Base-by-base conservation (phyloP, 2,113 vertebrate species). In the Mirza zaza region DNA sequence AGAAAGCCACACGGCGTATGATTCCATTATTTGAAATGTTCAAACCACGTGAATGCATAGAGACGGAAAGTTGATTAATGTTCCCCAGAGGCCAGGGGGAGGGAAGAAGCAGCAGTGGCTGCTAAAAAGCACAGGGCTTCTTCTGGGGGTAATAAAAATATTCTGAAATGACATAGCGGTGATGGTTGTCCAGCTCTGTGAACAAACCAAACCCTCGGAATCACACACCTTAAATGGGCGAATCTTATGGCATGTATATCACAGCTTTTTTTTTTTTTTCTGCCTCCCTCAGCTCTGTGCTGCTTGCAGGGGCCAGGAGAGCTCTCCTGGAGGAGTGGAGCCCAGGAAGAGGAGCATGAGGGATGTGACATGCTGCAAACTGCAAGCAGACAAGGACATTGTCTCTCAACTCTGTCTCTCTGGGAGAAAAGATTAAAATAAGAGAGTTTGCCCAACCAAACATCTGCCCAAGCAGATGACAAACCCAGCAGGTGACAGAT, bases 261-360 rank as follows among this genome's bases (percentile, higher is more conserved):
- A 23, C 1, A 52, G 34, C 29, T 45, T 34, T 27, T 25, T 61
- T 61, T 61, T 61, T 10, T 2, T 15, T 55, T 68, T 68, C 34
- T 32, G 48, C 27, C 73, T 71, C 21, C 63, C 23, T 80, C 15
- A 27, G 59, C 36, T 20, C 34, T n/a, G 3, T 10, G 34, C 17
- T 34, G 14, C 82, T 81, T 18, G 15, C 27, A 34, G 42, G 10
- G 34, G 52, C 61, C 14, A 27, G 55, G 13, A n/a, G 45, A 23
- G 20, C n/a, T 12, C 75, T n/a, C 36, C 63, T 2, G 11, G 0
- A 2, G n/a, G 3, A 6, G 36, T 20, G 12, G n/a, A 29, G 29
- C 39, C 34, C 14, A 18, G 63, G 18, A 18, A 50, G 18, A 80
- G 52, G 15, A 68, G 15, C 42, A 36, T 2, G 6, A 18, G 6